phyloP scores from a whole-genome alignment of 2,797 vertebrate species.

The Cuculus canorus region DNA sequence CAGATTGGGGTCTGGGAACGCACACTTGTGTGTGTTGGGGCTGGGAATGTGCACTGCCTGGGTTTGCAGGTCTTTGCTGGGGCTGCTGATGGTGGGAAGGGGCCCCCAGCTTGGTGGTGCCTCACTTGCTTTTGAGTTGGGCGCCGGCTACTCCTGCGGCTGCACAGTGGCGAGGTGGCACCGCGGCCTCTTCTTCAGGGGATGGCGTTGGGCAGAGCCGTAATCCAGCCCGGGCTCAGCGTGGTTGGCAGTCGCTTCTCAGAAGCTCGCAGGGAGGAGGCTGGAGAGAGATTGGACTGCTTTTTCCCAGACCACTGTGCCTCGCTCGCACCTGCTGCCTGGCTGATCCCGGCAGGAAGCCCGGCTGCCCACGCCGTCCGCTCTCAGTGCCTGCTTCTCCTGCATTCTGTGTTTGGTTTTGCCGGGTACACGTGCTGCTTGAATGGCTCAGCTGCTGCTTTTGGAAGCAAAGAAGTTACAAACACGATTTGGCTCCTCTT shows the following conservation, averaged over 20 bases:
- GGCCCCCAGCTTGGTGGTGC: not conserved
- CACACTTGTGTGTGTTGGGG: too few relatives aligned
- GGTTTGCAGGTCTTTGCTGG: not conserved
- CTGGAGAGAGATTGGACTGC: not conserved
- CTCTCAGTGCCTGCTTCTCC: not conserved
- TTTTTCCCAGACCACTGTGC: not conserved
- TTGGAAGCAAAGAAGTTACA: not conserved
- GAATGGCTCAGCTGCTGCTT: not conserved
- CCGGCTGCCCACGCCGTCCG: not conserved
- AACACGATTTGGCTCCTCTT: not conserved
- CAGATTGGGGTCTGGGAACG: too few relatives aligned
- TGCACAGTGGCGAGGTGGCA: not conserved
- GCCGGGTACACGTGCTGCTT: rapidly evolving
- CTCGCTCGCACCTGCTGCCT: not conserved
- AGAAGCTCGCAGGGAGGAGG: rapidly evolving
- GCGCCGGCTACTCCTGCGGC: not conserved
- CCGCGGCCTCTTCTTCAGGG: too few relatives aligned
- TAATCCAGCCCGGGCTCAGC: too few relatives aligned
- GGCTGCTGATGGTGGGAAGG: not conserved
- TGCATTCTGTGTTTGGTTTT: rapidly evolving
- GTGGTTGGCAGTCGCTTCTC: not conserved
- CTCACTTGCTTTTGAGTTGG: too few relatives aligned
- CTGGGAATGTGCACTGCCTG: too few relatives aligned
- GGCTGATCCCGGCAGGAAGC: not conserved
- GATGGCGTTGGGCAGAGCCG: not conserved